Percentiles rank a stretch among this genome's conserved stretches.
Conservation (phyloP, 2,888 invertebrate species). For the Ypsolopha scabrella region DNA sequence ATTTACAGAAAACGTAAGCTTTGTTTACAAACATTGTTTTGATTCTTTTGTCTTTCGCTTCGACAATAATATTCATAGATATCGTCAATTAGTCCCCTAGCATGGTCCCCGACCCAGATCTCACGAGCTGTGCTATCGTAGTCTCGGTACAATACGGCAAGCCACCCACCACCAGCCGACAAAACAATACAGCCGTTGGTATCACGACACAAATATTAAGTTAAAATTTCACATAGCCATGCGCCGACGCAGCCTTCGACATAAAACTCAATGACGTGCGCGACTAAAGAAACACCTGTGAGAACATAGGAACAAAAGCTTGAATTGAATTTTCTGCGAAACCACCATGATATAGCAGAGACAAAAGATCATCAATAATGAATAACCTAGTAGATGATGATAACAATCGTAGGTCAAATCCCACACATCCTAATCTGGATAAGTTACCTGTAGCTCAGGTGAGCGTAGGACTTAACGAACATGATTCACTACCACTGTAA, state of each 20-base stretch:
- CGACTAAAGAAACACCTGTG: conserved; percentile 54
- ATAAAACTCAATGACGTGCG: conserved; percentile 56
- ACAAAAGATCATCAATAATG: background rate
- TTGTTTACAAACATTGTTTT: conserved; percentile 1
- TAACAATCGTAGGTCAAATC: background rate
- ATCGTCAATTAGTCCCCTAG: conserved; percentile 18
- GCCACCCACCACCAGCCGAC: conserved; percentile 14
- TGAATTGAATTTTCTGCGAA: conserved; percentile 13
- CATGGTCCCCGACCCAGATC: conserved; percentile 60
- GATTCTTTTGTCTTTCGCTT: background rate
- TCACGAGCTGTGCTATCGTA: conserved; percentile 33
- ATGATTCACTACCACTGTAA: too few species aligned
- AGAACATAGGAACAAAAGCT: conserved; percentile 58
- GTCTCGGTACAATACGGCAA: background rate
- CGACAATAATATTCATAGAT: background rate
- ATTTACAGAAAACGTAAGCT: conserved; percentile 56
- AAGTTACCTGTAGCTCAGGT: conserved; percentile 5
- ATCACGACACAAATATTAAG: conserved; percentile 56
- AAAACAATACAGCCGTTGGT: conserved; percentile 44
- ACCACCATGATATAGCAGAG: conserved; percentile 4
- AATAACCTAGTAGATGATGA: background rate
- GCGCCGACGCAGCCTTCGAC: conserved; percentile 39
- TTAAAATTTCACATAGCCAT: conserved; percentile 53
- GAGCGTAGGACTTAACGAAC: conserved; percentile 18
- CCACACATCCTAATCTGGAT: background rate